These are phyloP conservation scores for Tenualosa thibaudeaui DNA, from an alignment of 2,797 vertebrate species.

Conservation along the genomic window DNA sequence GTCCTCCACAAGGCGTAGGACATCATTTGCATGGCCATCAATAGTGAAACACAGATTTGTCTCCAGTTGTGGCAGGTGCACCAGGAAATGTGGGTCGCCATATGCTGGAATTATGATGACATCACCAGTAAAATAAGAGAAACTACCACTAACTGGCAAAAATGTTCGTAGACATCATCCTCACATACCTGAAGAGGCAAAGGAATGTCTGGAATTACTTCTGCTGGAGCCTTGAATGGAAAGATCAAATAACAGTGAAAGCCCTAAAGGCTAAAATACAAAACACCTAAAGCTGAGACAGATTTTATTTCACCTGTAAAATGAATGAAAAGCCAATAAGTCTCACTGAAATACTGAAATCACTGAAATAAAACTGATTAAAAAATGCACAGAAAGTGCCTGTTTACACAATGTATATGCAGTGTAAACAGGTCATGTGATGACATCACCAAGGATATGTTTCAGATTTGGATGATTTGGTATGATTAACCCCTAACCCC, in stretches of 20 bases:
- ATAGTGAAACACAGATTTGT: constrained; percentile 64
- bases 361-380: too few relatives aligned
- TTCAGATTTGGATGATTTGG: too few relatives aligned
- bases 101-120: constrained; percentile 49
- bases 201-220: not conserved
- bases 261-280: too few relatives aligned
- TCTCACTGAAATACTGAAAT: too few relatives aligned
- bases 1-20: constrained; percentile 59
- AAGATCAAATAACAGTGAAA: not conserved
- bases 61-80: constrained; percentile 51
- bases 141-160: not conserved
- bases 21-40: constrained; percentile 58
- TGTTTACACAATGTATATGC: too few relatives aligned
- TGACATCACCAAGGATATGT: too few relatives aligned
- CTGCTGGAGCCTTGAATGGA: not conserved
- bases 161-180: not conserved
- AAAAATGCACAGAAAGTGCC: too few relatives aligned
- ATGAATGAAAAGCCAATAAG: too few relatives aligned
- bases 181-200: constrained; percentile 5
- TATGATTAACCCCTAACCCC: too few relatives aligned
- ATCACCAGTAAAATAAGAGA: not conserved
- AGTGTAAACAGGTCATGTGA: too few relatives aligned
- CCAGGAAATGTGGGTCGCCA: constrained; percentile 66
- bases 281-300: too few relatives aligned
- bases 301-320: too few relatives aligned